These are phyloP conservation scores for Melanotaenia nigrans DNA, from an alignment of 2,797 vertebrate species.

Conservation along the genomic window DNA sequence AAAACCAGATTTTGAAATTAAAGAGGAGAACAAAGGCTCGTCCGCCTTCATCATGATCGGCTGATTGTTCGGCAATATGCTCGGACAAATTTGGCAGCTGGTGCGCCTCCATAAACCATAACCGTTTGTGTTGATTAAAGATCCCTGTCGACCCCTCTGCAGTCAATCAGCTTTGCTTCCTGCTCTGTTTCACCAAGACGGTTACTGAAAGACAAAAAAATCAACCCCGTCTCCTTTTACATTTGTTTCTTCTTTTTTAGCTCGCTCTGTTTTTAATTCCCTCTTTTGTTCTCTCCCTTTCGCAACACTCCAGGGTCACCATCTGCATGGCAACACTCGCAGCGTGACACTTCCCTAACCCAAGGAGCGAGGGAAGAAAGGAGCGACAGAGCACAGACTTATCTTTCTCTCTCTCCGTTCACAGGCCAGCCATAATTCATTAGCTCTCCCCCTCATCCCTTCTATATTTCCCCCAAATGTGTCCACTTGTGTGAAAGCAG, in stretches of 20 bases:
- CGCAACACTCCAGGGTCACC: slow-evolving; percentile 55
- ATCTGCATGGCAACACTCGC: slow-evolving; percentile 72
- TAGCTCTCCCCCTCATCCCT: slow-evolving; percentile 63
- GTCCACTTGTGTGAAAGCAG: slow-evolving; percentile 42
- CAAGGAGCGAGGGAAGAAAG: slow-evolving; percentile 41
- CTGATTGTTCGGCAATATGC: slow-evolving; percentile 15
- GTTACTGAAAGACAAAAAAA: slow-evolving; percentile 1
- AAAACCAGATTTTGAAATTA: slow-evolving; percentile 2
- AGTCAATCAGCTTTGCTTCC: slow-evolving; percentile 31
- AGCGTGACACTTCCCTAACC: slow-evolving; percentile 72
- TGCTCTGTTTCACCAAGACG: slow-evolving; percentile 2
- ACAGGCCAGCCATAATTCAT: slow-evolving; percentile 64
- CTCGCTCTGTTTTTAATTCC: slow-evolving; percentile 32
- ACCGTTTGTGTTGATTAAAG: slow-evolving; percentile 21
- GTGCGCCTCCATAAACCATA: neutral
- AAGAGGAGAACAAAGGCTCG: slow-evolving; percentile 8
- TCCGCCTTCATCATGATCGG: neutral
- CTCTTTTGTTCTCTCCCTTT: slow-evolving; percentile 1
- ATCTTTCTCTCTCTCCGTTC: slow-evolving; percentile 30
- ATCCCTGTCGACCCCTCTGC: slow-evolving; percentile 24
- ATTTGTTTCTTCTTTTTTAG: neutral
- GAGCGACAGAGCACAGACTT: slow-evolving; percentile 33
- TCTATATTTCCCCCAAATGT: slow-evolving; percentile 35
- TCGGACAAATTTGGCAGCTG: slow-evolving; percentile 16
- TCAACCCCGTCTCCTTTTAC: neutral